Base-by-base conservation (phyloP, 2,888 invertebrate genomes). In the Tachina lurida region DNA sequence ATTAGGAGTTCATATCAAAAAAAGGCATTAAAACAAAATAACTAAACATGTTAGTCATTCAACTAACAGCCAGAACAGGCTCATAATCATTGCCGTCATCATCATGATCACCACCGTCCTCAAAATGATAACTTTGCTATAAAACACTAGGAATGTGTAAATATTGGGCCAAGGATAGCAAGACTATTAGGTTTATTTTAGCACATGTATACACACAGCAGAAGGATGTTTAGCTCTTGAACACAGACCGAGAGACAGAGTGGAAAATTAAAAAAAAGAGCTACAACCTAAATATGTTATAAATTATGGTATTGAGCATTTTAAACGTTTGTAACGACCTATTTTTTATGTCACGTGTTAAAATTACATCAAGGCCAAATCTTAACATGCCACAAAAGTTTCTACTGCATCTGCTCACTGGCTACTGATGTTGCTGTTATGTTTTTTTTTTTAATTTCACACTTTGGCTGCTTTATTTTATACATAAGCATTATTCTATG, bases 371-470 rank as follows among this genome's bases (percentile, higher is more conserved):
- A 86, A 86, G 85, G 85, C 82, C 85, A 82, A 79, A 75, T 82
- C 78, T 82, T 86, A 86, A 73, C 78, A 79, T 86, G 85, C 85
- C 79, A 86, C 85, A 86, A 76, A 82, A 79, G 71, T 86, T 82
- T 75, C 45, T 71, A 79, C 43, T 82, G 54, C 82, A 86, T 78
- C 82, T 86, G 85, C 71, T 78, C 52, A 56, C 65, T 71, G 67
- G 65, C 65, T 58, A 56, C 54, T 67, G 68, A 43, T 58, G 49
- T 17, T 76, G 56, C 65, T 65, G 49, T 9, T 63, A 47, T 13
- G 52, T 70, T 19, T 49, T 65, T 77, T 67, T 19, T 71, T 67
- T 54, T 10, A 47, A 41, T 31, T 52, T 60, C 56, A 31, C 12
- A 31, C 56, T 56, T 71, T 45, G 12, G 17, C 49, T 81, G 45